Base-by-base conservation (phyloP, 2,113 vertebrate species). In the Paramormyrops kingsleyae region DNA sequence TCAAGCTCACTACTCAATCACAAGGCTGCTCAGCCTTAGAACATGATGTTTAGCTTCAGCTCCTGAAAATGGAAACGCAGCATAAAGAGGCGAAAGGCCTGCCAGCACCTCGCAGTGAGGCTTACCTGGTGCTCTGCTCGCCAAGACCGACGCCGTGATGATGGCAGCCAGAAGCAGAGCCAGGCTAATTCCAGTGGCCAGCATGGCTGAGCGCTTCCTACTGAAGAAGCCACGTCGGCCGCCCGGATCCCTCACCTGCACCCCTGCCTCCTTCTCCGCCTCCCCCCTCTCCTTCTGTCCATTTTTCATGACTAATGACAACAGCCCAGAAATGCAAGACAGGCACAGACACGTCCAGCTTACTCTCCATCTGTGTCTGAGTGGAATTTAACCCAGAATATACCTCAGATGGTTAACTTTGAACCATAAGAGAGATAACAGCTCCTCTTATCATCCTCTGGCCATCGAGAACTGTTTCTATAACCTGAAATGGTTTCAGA, bases 131-230 rank as follows among this genome's bases (percentile, higher is more conserved):
- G 62, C 77, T 27, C 7, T 27, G 42, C 77, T 89, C 24, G 93
- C 15, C 66, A 93, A 2, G 9, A 93, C 90, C 5, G 90, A 88
- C 35, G 91, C 80, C 27, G 92, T 70, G 0, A 52, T 53, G 84
- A 92, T 66, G 89, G 91, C 31, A 46, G 91, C 0, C 44, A 93
- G 89, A 47, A 93, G 88, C 21, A 90, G 13, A 46, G 88, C 21
- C 39, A 94, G 85, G 39, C 92, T 89, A 1, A 90, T 5, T 4
- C 83, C 90, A 52, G 91, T 84, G 88, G 89, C 91, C 17, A 91
- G 39, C 87, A 91, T 90, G 31, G 85, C 89, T 44, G 92, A 86
- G 62, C 91, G 87, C 66, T 89, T 46, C 80, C 77, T 89, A 17
- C 70, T 91, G 49, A 91, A 91, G 85, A 89, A 77, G 1, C 90